Percentiles rank a stretch among this genome's conserved stretches.
These are phyloP conservation scores for Dicyrtoma fusca DNA, from an alignment of 2,888 invertebrate genomes.

Conservation along the genomic window DNA sequence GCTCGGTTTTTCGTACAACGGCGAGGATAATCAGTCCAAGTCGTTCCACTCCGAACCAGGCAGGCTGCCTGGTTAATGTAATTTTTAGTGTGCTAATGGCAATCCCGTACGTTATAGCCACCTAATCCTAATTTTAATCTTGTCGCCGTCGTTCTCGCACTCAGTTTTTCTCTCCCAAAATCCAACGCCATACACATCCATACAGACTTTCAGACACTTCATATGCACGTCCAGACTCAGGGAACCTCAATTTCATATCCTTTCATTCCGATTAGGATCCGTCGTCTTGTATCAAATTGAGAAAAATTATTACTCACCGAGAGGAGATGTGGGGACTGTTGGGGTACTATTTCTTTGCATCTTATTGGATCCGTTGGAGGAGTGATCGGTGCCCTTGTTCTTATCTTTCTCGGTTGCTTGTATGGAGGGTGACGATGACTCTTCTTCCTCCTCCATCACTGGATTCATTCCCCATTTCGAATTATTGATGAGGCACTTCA, in stretches of 20 bases:
- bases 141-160: not conserved
- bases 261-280: not conserved
- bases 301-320: slow-evolving; percentile 44
- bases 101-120: slow-evolving; percentile 20
- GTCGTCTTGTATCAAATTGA: not conserved
- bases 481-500: slow-evolving; percentile 56
- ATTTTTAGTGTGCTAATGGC: slow-evolving; percentile 10
- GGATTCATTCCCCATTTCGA: slow-evolving; percentile 57
- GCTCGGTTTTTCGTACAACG: too few relatives aligned
- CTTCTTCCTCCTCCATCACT: slow-evolving; percentile 55
- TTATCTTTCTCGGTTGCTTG: slow-evolving; percentile 39
- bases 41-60: too few relatives aligned
- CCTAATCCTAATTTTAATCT: slow-evolving; percentile 30
- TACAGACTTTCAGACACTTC: too few relatives aligned
- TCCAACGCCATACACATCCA: slow-evolving; percentile 4
- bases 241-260: not conserved
- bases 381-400: slow-evolving; percentile 43
- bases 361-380: slow-evolving; percentile 44
- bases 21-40: too few relatives aligned
- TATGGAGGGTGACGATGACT: slow-evolving; percentile 17
- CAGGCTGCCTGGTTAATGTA: too few relatives aligned
- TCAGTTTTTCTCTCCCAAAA: not conserved
- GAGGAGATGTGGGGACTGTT: slow-evolving; percentile 42
- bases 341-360: slow-evolving; percentile 43
- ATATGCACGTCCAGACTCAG: not conserved